A percentile compares a stretch with the other conserved stretches of the same genome.
phyloP scores from a whole-genome alignment of 2,113 vertebrate species.

The Gila orcuttii region DNA sequence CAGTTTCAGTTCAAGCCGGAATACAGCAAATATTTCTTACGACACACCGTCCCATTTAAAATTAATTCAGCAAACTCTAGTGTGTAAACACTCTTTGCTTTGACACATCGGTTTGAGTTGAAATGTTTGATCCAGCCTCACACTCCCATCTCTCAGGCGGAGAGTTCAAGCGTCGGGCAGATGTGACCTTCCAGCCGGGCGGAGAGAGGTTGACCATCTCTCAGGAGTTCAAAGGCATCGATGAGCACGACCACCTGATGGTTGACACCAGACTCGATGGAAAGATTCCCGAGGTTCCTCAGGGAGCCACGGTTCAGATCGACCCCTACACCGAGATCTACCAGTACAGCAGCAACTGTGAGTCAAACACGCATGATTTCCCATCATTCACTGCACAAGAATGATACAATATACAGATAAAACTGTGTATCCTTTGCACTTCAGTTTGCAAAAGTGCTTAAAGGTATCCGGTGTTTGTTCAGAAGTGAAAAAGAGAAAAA shows the following conservation, averaged over 20 bases:
- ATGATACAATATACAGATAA: no score
- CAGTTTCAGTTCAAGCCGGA: not conserved
- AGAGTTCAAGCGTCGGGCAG: conserved; percentile 83
- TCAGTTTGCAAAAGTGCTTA: no score
- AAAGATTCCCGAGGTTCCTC: conserved; percentile 78
- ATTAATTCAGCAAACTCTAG: not conserved
- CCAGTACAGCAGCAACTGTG: conserved; percentile 83
- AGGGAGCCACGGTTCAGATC: conserved; percentile 79
- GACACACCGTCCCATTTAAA: not conserved
- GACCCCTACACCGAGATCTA: conserved; percentile 89
- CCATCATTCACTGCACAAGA: no score
- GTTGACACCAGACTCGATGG: conserved; percentile 89
- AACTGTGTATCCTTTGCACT: no score
- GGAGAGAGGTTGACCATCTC: conserved; percentile 83
- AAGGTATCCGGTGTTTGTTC: no score
- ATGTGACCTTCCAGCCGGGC: conserved; percentile 86
- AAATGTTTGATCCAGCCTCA: not conserved
- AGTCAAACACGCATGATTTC: conserved; percentile 54
- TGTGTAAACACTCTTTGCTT: not conserved
- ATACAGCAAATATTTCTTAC: not conserved
- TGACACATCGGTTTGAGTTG: not conserved
- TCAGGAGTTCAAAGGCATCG: conserved; percentile 88
- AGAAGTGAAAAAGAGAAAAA: no score
- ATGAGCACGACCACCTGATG: conserved; percentile 91
- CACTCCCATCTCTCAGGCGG: conserved; percentile 77